phyloP scores from a whole-genome alignment of 2,888 invertebrate genomes.

The Lasioglossum figueresi region DNA sequence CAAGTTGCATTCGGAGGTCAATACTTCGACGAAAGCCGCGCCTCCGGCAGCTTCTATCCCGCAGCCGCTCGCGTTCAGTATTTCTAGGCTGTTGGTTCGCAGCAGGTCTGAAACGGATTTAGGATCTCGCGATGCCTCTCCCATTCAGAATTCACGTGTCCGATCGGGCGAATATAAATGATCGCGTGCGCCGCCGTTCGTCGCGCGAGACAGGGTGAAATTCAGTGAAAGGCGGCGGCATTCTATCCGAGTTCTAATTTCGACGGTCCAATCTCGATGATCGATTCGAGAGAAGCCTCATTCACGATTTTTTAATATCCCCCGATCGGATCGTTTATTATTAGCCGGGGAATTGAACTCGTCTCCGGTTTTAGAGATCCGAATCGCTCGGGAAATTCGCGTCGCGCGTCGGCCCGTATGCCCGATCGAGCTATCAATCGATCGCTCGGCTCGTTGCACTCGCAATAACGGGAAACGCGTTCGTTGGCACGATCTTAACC shows the following conservation, averaged over 20 bases:
- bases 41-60: conserved; percentile 72
- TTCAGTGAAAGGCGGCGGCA: neutral
- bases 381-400: neutral
- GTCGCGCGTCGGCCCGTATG: neutral
- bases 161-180: neutral
- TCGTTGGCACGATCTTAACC: neutral
- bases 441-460: neutral
- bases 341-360: neutral
- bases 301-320: neutral
- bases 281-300: neutral
- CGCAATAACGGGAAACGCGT: neutral
- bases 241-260: conserved; percentile 4
- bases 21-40: conserved; percentile 72
- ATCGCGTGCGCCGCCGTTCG: neutral
- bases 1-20: conserved; percentile 70
- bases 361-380: neutral
- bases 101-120: conserved; percentile 71
- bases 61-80: conserved; percentile 78
- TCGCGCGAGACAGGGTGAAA: neutral
- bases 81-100: conserved; percentile 70
- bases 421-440: neutral
- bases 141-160: neutral
- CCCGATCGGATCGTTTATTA: neutral
- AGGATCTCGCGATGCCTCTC: neutral
- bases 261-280: neutral